Conservation (phyloP, 2,888 invertebrate genomes). For the Leptopterna dolabrata region DNA sequence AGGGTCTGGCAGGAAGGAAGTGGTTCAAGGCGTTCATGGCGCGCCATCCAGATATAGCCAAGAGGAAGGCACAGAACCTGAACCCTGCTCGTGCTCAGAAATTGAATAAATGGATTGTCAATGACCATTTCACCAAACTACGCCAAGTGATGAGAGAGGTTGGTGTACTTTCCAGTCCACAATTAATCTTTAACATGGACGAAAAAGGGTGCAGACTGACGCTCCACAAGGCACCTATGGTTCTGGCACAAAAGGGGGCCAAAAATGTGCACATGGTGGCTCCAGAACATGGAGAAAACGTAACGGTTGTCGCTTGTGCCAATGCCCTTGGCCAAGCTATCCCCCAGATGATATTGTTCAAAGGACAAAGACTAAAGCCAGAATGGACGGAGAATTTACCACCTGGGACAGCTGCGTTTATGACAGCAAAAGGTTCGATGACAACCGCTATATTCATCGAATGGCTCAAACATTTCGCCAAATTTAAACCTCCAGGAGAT, state of each 20-base stretch:
- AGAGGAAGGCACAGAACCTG: not conserved
- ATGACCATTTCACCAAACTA: slow-evolving; percentile 63
- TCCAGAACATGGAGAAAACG: no score
- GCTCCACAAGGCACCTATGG: slow-evolving; percentile 63
- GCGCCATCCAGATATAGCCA: not conserved
- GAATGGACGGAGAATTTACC: slow-evolving; percentile 63
- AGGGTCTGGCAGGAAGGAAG: not conserved
- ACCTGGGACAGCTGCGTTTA: slow-evolving; percentile 61
- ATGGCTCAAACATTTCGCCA: slow-evolving; percentile 63
- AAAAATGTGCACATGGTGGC: no score
- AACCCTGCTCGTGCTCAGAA: not conserved
- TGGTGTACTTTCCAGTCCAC: slow-evolving; percentile 20
- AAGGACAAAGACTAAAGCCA: slow-evolving; percentile 63
- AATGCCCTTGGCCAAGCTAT: slow-evolving; percentile 64
- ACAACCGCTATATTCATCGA: slow-evolving; percentile 62
- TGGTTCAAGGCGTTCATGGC: not conserved
- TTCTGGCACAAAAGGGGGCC: slow-evolving; percentile 16
- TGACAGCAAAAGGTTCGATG: slow-evolving; percentile 64
- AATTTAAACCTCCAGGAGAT: slow-evolving; percentile 61
- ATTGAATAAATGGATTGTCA: slow-evolving; percentile 59
- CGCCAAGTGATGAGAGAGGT: slow-evolving; percentile 59
- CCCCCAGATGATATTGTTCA: slow-evolving; percentile 60
- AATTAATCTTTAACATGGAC: not conserved
- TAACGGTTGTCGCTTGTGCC: slow-evolving; percentile 62
- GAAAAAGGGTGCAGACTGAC: slow-evolving; percentile 59